Evolutionary conservation across 2,113 vertebrate species (phyloP).

Genomic region (Prietella phreatophila): DNA sequence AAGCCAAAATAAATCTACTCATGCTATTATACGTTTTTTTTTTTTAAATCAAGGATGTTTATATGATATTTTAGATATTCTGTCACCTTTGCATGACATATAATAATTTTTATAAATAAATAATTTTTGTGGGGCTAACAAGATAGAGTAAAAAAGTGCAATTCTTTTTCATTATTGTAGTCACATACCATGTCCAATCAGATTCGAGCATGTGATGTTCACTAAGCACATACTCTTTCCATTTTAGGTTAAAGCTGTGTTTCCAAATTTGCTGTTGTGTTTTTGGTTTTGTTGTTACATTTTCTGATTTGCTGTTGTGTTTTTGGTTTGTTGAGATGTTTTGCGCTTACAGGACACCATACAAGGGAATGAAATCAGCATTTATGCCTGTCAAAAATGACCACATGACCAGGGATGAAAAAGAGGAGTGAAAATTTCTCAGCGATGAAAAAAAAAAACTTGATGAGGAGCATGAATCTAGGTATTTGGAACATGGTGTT

Average conservation of each 20-base stretch:
- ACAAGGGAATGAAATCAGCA: not conserved
- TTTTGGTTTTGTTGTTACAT: not conserved
- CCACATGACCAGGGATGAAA: not conserved
- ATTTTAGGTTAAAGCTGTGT: not conserved
- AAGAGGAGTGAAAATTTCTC: not conserved
- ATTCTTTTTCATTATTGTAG: not conserved
- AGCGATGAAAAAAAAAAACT: constrained; percentile 20
- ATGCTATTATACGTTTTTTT: not conserved
- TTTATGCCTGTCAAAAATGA: constrained; percentile 10
- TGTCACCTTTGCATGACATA: not conserved
- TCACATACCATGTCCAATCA: not conserved
- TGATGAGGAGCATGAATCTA: constrained; percentile 32
- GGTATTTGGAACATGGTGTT: constrained; percentile 47
- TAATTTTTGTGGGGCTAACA: not conserved
- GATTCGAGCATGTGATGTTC: not conserved
- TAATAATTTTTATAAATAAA: no score
- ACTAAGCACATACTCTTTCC: not conserved
- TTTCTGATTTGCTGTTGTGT: not conserved
- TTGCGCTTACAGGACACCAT: not conserved
- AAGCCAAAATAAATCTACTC: not conserved
- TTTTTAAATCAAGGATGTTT: not conserved
- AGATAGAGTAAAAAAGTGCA: not conserved
- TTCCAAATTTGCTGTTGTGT: not conserved
- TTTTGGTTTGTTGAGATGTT: not conserved
- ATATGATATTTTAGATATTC: not conserved